These are phyloP conservation scores for Podarcis muralis DNA, from an alignment of 2,113 vertebrate genomes.

Conservation along the genomic window DNA sequence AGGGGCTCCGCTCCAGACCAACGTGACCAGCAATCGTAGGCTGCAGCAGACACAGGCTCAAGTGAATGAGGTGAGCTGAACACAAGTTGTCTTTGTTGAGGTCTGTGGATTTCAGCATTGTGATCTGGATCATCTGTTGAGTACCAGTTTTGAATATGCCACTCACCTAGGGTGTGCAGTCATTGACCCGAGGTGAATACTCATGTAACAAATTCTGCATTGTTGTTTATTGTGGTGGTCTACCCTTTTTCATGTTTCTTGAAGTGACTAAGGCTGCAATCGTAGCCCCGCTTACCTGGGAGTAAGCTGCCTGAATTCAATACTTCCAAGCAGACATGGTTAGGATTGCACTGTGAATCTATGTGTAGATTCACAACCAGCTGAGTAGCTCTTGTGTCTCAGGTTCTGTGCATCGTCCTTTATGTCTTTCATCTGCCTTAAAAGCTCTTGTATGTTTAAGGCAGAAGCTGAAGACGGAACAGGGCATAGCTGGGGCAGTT, in stretches of 20 bases:
- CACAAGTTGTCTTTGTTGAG: background rate
- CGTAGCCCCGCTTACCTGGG: background rate
- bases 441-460: background rate
- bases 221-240: background rate
- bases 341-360: background rate
- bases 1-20: conserved; percentile 67
- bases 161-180: background rate
- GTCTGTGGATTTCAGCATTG: background rate
- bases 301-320: no score
- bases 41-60: conserved; percentile 92
- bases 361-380: no score
- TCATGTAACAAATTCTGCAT: background rate
- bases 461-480: background rate
- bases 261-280: background rate
- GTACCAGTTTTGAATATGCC: background rate
- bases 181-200: background rate
- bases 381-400: background rate
- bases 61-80: conserved; percentile 85
- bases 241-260: background rate
- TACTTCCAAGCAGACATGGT: no score
- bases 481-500: no score
- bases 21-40: conserved; percentile 87
- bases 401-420: background rate
- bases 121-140: background rate
- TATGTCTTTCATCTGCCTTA: background rate